Conservation (phyloP, 2,797 vertebrate species). For the Catostomus latipinnis region DNA sequence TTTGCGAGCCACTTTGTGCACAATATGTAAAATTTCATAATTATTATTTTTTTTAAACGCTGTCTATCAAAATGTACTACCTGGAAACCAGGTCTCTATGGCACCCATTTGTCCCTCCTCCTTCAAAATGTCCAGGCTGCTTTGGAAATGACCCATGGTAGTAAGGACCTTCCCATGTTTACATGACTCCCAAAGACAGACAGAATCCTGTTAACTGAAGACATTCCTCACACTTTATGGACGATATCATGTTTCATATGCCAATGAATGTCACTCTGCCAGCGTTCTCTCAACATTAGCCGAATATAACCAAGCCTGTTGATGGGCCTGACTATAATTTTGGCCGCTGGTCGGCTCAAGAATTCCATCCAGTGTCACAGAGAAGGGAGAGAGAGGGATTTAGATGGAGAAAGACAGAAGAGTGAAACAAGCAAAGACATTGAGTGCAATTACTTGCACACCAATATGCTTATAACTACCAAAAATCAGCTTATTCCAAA, state of each 20-base stretch:
- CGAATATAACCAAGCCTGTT: constrained; percentile 62
- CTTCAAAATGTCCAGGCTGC: constrained; percentile 57
- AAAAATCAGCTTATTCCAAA: too few relatives aligned
- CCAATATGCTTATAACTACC: too few relatives aligned
- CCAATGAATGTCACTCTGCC: constrained; percentile 62
- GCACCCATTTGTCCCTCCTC: constrained; percentile 55
- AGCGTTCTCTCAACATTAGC: constrained; percentile 58
- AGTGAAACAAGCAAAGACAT: constrained; percentile 10
- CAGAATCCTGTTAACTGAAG: constrained; percentile 54
- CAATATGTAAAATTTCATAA: not conserved
- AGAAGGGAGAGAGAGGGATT: constrained; percentile 1
- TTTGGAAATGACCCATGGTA: constrained; percentile 63
- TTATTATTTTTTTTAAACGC: not conserved
- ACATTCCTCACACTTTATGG: constrained; percentile 65
- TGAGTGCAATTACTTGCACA: too few relatives aligned
- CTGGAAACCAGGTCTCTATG: constrained; percentile 62
- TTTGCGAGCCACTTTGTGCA: not conserved
- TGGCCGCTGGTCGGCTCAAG: constrained; percentile 68
- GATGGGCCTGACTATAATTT: constrained; percentile 67
- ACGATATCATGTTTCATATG: constrained; percentile 71
- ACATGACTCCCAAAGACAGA: constrained; percentile 63
- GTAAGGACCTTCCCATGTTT: constrained; percentile 61
- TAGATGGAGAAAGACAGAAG: not conserved
- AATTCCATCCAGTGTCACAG: constrained; percentile 55
- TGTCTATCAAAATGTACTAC: constrained; percentile 57